These are phyloP conservation scores for Drosophila asahinai DNA, from an alignment of 1,140 invertebrate species.

Conservation along the genomic window DNA sequence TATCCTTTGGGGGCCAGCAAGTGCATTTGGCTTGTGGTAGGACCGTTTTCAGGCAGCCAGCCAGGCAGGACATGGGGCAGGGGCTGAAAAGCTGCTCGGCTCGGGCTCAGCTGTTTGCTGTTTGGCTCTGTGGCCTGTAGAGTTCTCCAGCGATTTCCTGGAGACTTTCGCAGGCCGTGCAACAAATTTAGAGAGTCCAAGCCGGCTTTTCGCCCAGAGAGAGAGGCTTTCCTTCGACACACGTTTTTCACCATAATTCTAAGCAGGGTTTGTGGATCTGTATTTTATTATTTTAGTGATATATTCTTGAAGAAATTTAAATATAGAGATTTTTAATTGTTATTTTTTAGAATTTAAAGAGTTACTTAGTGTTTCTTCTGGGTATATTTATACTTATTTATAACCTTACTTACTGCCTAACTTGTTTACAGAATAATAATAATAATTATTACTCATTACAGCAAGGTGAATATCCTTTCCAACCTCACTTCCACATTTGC, in stretches of 20 bases:
- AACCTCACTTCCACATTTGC: no score
- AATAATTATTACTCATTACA: neutral
- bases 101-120: constrained; percentile 64
- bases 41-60: constrained; percentile 43
- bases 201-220: constrained; percentile 53
- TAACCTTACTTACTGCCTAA: no score
- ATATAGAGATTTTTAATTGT: no score
- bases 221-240: neutral
- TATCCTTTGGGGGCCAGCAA: constrained; percentile 55
- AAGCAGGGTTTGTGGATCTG: neutral
- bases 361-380: no score
- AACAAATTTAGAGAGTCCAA: constrained; percentile 65
- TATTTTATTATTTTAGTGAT: neutral
- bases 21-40: constrained; percentile 81
- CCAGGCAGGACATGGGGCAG: neutral
- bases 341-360: no score
- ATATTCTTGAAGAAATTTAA: neutral
- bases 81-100: constrained; percentile 7
- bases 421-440: no score
- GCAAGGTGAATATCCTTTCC: neutral
- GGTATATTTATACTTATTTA: no score
- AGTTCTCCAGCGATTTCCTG: constrained; percentile 31
- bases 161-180: constrained; percentile 54
- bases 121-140: constrained; percentile 35
- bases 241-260: neutral